Evolutionary conservation across 2,113 vertebrate genomes (phyloP).

Genomic region (Rana temporaria): DNA sequence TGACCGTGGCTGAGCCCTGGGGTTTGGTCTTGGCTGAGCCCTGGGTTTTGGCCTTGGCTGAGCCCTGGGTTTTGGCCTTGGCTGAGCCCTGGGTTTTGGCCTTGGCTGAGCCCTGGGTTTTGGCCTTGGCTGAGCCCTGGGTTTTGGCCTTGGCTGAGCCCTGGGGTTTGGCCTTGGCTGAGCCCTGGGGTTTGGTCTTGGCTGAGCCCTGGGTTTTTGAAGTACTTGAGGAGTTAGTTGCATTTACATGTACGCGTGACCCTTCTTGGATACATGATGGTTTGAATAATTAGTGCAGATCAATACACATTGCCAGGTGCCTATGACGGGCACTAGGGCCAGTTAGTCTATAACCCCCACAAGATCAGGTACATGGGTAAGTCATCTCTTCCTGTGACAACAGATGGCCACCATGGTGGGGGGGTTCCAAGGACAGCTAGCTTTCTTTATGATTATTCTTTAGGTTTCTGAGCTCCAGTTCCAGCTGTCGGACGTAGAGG

Average conservation of each 20-base stretch:
- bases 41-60: not conserved
- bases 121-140: not conserved
- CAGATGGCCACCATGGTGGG: not conserved
- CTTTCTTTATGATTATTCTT: constrained; percentile 91
- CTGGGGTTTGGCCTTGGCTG: not conserved
- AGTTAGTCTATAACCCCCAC: constrained; percentile 42
- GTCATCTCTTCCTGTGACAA: constrained; percentile 7
- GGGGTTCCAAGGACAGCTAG: constrained; percentile 68
- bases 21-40: not conserved
- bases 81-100: not conserved
- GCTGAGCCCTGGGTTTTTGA: not conserved
- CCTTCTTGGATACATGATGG: not conserved
- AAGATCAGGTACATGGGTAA: not conserved
- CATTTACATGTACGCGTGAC: constrained; percentile 10
- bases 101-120: not conserved
- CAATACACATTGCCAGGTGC: constrained; percentile 25
- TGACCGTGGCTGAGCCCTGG: too few relatives aligned
- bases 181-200: too few relatives aligned
- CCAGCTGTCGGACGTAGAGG: constrained; percentile 90
- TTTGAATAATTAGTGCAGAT: constrained; percentile 30
- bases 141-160: not conserved
- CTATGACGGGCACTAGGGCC: constrained; percentile 18
- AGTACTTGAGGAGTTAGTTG: not conserved
- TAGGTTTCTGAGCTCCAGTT: constrained; percentile 94
- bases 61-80: not conserved